Base-by-base conservation (phyloP, 1,140 invertebrate species). In the Rhopalosiphum padi region DNA sequence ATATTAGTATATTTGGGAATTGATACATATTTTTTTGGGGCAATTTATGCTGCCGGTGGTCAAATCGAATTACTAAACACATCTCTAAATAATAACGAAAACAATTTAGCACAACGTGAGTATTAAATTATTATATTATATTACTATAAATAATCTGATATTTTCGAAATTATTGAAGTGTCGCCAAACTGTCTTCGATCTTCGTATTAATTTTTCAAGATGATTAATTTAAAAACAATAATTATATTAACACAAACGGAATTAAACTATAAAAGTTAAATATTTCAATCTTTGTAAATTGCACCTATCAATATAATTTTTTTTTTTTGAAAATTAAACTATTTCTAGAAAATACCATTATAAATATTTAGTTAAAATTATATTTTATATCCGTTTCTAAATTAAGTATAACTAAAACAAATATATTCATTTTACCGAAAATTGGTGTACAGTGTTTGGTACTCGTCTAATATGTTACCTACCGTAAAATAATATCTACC, bases 41-140 rank as follows among this genome's bases (percentile, higher is more conserved):
- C 91, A 2, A 85, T 93, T 30, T 93, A 93, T 43, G 4, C 82
- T 7, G 8, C 55, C 1, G 91, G 91, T n/a, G 91, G 91, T 86
- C 91, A 93, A 55, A 86, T 93, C 35, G 77, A 86, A 85, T 37
- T 93, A n/a, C 18, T 93, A 22, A 93, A 86, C 22, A 30, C 35
- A 8, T 51, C 91, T 6, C 18, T 93, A 15, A 85, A 86, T 25
- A 93, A 55, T 37, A 86, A 86, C 11, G 4, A 46, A 51, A 51
- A 48, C 30, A 5, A 8, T 35, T 23, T 51, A 5, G 25, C 11
- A 41, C n/a, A 82, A 82, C 9, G 60, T 91, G 6, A 35, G 90
- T 46, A 46, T 22, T 2, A n/a, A 51, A 21, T 35, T 68, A 68
- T 68, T n/a, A 0, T 68, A 37, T 22, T 23, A 82, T 2, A 82